A percentile compares a stretch with the other conserved stretches of the same genome.
These are phyloP conservation scores for Mobula hypostoma DNA, from an alignment of 2,113 vertebrate species.

Conservation along the genomic window DNA sequence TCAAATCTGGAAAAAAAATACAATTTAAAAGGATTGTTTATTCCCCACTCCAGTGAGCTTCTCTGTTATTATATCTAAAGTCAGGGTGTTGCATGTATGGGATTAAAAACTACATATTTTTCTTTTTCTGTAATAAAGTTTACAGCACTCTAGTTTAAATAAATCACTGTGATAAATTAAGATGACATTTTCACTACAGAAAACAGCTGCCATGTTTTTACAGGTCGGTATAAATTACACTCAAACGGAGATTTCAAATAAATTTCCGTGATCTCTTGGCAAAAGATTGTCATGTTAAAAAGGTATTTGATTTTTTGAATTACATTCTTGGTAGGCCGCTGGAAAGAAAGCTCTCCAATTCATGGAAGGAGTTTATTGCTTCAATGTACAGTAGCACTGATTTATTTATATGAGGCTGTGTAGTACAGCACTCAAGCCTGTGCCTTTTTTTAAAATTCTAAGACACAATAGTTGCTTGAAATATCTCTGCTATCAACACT, in stretches of 20 bases:
- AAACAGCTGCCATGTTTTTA: constrained; percentile 36
- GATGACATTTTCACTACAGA: constrained; percentile 15
- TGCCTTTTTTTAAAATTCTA: neutral
- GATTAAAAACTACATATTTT: constrained; percentile 31
- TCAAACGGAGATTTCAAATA: constrained; percentile 35
- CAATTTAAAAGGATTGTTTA: constrained; percentile 3
- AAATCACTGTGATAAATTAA: constrained; percentile 36
- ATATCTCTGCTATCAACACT: neutral
- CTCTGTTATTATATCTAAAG: constrained; percentile 3
- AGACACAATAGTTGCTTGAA: neutral
- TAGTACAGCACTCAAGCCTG: neutral
- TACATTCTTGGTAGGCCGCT: constrained; percentile 20
- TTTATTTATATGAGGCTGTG: constrained; percentile 19
- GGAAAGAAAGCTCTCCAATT: constrained; percentile 35
- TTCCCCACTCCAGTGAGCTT: neutral
- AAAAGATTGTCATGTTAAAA: constrained; percentile 31
- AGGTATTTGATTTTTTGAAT: constrained; percentile 36
- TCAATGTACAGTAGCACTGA: constrained; percentile 27
- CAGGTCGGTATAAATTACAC: constrained; percentile 35
- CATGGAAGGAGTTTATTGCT: constrained; percentile 32
- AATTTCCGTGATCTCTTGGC: constrained; percentile 27
- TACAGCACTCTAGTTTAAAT: constrained; percentile 21
- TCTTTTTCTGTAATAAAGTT: constrained; percentile 14
- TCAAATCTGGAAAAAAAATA: neutral
- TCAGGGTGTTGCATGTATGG: neutral